Percentiles rank a stretch among this genome's conserved stretches.
These are phyloP conservation scores for Festucalex cinctus DNA, from an alignment of 2,113 vertebrate species.

Conservation along the genomic window DNA sequence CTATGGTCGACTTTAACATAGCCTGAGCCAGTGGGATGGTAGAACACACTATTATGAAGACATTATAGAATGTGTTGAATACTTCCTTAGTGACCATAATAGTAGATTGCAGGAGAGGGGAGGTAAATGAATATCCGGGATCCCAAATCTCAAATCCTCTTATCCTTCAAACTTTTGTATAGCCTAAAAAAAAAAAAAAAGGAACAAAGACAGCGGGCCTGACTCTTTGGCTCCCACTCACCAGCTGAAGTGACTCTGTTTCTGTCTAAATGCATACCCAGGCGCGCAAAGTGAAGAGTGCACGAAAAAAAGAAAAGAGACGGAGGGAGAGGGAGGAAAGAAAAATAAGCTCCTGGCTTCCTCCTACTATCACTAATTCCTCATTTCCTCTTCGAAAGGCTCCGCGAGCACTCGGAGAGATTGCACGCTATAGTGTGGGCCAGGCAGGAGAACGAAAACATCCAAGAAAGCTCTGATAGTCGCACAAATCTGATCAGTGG, in stretches of 20 bases:
- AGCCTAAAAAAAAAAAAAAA: constrained; percentile 26
- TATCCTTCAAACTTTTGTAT: constrained; percentile 1
- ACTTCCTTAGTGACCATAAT: constrained; percentile 5
- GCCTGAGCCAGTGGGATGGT: neutral
- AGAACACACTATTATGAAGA: neutral
- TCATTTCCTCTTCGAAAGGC: constrained; percentile 72
- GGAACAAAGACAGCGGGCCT: constrained; percentile 20
- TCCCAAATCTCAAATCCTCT: neutral
- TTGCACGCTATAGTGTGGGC: constrained; percentile 67
- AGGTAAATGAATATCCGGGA: neutral
- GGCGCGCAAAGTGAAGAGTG: constrained; percentile 53
- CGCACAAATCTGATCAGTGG: constrained; percentile 71
- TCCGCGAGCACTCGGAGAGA: constrained; percentile 56
- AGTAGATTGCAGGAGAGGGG: neutral
- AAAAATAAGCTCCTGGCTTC: constrained; percentile 71
- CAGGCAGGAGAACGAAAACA: constrained; percentile 51
- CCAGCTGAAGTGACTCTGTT: constrained; percentile 41
- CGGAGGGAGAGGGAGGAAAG: constrained; percentile 41
- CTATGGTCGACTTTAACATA: too few relatives aligned
- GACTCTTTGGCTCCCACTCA: constrained; percentile 27
- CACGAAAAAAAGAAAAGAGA: constrained; percentile 45
- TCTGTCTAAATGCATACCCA: constrained; percentile 53
- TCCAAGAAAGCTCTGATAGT: constrained; percentile 62
- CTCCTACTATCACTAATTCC: constrained; percentile 75
- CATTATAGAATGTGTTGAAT: constrained; percentile 20